phyloP scores from a whole-genome alignment of 23 tunicate genomes.

The Styela plicata region DNA sequence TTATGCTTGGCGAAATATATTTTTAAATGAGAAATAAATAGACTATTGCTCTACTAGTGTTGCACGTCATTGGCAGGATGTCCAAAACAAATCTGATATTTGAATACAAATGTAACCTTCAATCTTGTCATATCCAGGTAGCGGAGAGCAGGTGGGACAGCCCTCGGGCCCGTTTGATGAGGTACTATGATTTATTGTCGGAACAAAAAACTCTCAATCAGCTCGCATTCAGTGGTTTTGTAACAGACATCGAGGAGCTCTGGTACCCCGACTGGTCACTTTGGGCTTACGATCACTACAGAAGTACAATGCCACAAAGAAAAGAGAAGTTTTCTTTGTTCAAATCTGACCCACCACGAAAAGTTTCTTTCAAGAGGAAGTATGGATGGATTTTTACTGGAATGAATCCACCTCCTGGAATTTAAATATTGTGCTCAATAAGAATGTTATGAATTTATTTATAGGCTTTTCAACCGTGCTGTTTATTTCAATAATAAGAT shows the following conservation, averaged over 20 bases:
- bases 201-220: constrained; percentile 7
- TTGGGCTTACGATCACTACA: not conserved
- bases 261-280: constrained; percentile 27
- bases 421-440: too few species aligned
- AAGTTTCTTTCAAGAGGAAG: not conserved
- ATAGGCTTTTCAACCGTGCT: too few species aligned
- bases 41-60: too few species aligned
- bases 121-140: not conserved
- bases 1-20: too few species aligned
- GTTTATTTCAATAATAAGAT: too few species aligned
- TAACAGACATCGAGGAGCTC: constrained; percentile 18
- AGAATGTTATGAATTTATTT: too few species aligned
- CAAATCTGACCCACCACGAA: not conserved
- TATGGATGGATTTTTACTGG: not conserved
- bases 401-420: not conserved
- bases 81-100: too few species aligned
- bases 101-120: too few species aligned
- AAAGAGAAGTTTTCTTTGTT: not conserved
- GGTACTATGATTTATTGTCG: not conserved
- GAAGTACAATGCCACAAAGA: not conserved
- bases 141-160: not conserved
- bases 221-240: not conserved
- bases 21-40: too few species aligned
- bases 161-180: not conserved
- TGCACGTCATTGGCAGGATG: too few species aligned